phyloP scores from a whole-genome alignment of 2,113 vertebrate genomes.

The Bubo blakistoni region DNA sequence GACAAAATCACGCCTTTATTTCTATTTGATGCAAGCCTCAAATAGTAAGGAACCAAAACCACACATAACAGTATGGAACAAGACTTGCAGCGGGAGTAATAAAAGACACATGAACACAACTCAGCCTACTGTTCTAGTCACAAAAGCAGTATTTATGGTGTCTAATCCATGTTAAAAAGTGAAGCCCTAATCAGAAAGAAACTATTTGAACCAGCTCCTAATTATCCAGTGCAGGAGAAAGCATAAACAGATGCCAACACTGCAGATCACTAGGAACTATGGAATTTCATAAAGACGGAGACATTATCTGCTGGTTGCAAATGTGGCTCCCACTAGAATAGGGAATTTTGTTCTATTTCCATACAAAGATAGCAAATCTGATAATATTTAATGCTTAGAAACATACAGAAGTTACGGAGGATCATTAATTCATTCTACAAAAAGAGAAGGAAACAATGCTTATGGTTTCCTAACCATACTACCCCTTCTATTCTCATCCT shows the following conservation, averaged over 20 bases:
- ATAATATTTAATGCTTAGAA: constrained; percentile 62
- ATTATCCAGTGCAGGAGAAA: neutral
- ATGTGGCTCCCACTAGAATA: constrained; percentile 51
- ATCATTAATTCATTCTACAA: neutral
- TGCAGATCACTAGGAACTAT: constrained; percentile 10
- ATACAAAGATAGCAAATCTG: constrained; percentile 59
- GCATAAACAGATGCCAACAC: neutral
- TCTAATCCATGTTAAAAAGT: neutral
- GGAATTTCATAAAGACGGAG: constrained; percentile 30
- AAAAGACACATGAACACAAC: neutral
- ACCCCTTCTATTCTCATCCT: neutral
- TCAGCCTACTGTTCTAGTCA: neutral
- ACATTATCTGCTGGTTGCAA: constrained; percentile 52
- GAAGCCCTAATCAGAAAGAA: neutral
- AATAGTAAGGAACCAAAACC: neutral
- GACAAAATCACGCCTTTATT: neutral
- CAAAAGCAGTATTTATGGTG: neutral
- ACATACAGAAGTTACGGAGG: constrained; percentile 26
- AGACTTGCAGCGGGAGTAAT: neutral
- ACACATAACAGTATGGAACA: neutral
- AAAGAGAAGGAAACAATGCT: constrained; percentile 32
- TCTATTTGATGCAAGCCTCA: neutral
- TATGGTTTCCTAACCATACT: neutral
- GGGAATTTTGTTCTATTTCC: constrained; percentile 57
- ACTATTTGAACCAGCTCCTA: neutral